Base-by-base conservation (phyloP, 1,140 invertebrate genomes). In the Carcinoscorpius rotundicauda region DNA sequence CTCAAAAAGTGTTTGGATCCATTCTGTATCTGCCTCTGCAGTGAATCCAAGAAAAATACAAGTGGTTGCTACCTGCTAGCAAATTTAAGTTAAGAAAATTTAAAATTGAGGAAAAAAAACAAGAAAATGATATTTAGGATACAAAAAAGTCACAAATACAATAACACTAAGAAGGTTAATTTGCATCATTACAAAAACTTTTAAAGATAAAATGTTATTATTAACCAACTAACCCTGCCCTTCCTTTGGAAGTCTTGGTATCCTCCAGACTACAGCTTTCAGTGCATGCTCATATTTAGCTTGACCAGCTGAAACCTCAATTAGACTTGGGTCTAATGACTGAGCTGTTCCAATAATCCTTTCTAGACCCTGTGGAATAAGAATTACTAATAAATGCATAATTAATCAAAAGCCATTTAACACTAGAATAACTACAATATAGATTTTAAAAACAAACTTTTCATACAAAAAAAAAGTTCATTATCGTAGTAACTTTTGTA, bases 251-350 rank as follows among this genome's bases (percentile, higher is more conserved):
- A 98, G 82, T 66, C 93, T 81, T 8, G 92, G 86, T 83, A 98
- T 97, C 71, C 97, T 84, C 97, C 97, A 99, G 4, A 99, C 96
- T 66, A 99, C 93, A 63, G 95, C 85, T 60, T 89, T 83, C 79
- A 97, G 95, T 71, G 98, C 91, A 80, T 99, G 94, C 78, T 99
- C 97, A 77, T 99, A 99, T 80, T 99, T 99, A 9, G 97, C 97
- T 75, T 93, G 89, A 0, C 97, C 97, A 3, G 93, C 96, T 6
- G 95, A 96, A 0, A 96, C 93, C 78, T 99, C 97, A 77, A 99
- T 97, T 3, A 99, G 80, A 66, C 91, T 93, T 68, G 92, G 87
- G 73, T 96, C 93, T 63, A 93, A 78, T 5, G 87, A 89, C 10
- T 79, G 67, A 56, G 96, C 87, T 3, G 93, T 86, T 11, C 96